Evolutionary conservation across 2,888 invertebrate genomes (phyloP).

Genomic region (Pandemis cinnamomeana): DNA sequence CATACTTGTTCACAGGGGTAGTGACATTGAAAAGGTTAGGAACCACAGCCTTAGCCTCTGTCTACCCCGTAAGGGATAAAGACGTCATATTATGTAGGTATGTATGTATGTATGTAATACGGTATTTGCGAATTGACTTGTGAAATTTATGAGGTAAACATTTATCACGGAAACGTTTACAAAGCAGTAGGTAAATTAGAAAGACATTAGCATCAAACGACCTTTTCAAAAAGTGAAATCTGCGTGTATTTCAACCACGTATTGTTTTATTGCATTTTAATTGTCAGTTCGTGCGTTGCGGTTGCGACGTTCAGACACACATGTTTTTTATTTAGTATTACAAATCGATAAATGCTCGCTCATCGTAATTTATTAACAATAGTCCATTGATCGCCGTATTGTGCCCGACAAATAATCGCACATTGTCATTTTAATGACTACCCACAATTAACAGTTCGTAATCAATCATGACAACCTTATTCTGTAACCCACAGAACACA

Average conservation of each 20-base stretch:
- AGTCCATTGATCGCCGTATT: conserved; percentile 28
- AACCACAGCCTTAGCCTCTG: too few species aligned
- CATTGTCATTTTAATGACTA: conserved; percentile 29
- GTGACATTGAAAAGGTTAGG: too few species aligned
- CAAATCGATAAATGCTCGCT: conserved; percentile 11
- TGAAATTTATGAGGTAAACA: too few species aligned
- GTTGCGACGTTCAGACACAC: background rate
- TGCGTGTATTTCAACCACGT: background rate
- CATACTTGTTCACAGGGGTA: too few species aligned
- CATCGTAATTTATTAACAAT: conserved; percentile 27
- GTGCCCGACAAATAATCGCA: conserved; percentile 22
- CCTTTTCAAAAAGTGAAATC: background rate
- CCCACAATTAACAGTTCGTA: conserved; percentile 4
- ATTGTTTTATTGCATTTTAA: conserved; percentile 10
- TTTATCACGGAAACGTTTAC: too few species aligned
- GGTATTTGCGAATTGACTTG: too few species aligned
- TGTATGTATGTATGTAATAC: too few species aligned
- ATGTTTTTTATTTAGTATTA: conserved; percentile 16
- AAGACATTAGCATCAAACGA: background rate
- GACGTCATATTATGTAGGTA: too few species aligned
- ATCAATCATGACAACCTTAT: conserved; percentile 24
- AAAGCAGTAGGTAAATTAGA: background rate
- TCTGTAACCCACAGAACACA: conserved; percentile 1
- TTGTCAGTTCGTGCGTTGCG: background rate
- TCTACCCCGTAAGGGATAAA: too few species aligned